Conservation (phyloP, 1,140 invertebrate species). For the Zaprionus camerounensis region DNA sequence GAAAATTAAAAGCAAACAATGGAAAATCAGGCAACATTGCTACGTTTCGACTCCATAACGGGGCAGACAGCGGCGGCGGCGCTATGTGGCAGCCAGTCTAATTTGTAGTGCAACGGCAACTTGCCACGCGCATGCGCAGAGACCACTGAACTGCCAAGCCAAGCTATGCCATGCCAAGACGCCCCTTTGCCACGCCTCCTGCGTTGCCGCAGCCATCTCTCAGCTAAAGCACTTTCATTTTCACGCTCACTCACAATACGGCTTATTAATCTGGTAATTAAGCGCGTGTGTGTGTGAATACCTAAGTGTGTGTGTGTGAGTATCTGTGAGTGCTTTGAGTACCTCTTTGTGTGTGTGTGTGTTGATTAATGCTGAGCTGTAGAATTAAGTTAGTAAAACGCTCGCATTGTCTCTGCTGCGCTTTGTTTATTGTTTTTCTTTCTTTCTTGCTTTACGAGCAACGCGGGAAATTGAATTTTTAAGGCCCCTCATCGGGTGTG, state of each 20-base stretch:
- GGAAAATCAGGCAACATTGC: slow-evolving; percentile 48
- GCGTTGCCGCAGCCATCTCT: not conserved
- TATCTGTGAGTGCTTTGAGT: not conserved
- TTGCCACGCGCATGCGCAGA: slow-evolving; percentile 66
- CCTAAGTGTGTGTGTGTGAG: not conserved
- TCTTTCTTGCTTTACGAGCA: slow-evolving; percentile 20
- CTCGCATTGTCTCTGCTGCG: slow-evolving; percentile 52
- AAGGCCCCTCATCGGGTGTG: not conserved
- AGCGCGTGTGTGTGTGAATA: slow-evolving; percentile 26
- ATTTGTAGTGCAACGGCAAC: slow-evolving; percentile 66
- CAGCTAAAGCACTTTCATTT: slow-evolving; percentile 68
- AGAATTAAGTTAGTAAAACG: slow-evolving; percentile 77
- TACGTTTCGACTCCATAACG: slow-evolving; percentile 39
- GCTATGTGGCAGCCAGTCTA: slow-evolving; percentile 44
- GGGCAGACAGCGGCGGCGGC: slow-evolving; percentile 3
- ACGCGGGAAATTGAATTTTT: slow-evolving; percentile 25
- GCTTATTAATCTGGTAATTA: slow-evolving; percentile 77
- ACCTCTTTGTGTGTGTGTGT: slow-evolving; percentile 15
- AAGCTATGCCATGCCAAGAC: slow-evolving; percentile 3
- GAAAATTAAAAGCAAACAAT: slow-evolving; percentile 78
- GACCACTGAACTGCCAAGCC: slow-evolving; percentile 49
- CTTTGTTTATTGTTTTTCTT: slow-evolving; percentile 26
- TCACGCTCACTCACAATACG: slow-evolving; percentile 70
- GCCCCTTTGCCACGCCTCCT: not conserved
- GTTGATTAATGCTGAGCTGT: slow-evolving; percentile 54